These are phyloP conservation scores for Siphamia tubifer DNA, from an alignment of 2,113 vertebrate genomes.

Conservation along the genomic window DNA sequence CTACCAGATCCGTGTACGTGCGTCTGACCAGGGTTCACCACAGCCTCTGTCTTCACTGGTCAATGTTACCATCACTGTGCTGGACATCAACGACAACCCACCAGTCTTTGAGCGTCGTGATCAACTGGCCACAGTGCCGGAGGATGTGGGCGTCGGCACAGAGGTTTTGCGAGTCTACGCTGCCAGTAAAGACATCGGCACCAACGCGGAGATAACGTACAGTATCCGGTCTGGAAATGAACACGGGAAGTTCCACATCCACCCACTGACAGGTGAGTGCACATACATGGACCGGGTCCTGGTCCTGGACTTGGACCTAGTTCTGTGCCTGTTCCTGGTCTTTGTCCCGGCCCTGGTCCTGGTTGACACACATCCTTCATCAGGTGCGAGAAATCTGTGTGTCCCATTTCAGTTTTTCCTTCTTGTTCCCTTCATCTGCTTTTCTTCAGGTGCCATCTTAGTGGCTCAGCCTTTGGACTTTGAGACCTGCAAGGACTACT, in stretches of 20 bases:
- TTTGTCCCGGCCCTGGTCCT: too few species aligned
- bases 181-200: slow-evolving; percentile 95
- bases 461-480: slow-evolving; percentile 89
- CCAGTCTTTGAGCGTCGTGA: slow-evolving; percentile 94
- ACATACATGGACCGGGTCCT: too few species aligned
- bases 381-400: not conserved
- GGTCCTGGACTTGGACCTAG: too few species aligned
- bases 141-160: slow-evolving; percentile 86
- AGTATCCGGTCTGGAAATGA: slow-evolving; percentile 94
- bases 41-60: slow-evolving; percentile 84
- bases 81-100: slow-evolving; percentile 97
- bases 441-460: slow-evolving; percentile 83
- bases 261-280: slow-evolving; percentile 86
- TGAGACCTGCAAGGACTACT: slow-evolving; percentile 91
- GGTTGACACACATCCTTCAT: too few species aligned
- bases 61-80: slow-evolving; percentile 89
- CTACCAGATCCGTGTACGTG: slow-evolving; percentile 87
- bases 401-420: not conserved
- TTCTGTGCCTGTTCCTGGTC: too few species aligned
- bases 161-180: slow-evolving; percentile 90
- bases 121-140: slow-evolving; percentile 88
- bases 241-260: slow-evolving; percentile 90
- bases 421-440: not conserved
- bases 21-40: slow-evolving; percentile 86
- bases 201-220: slow-evolving; percentile 95